A percentile compares a stretch with the other conserved stretches of the same genome.
phyloP scores from a whole-genome alignment of 1,140 invertebrate species.

The Sitodiplosis mosellana region DNA sequence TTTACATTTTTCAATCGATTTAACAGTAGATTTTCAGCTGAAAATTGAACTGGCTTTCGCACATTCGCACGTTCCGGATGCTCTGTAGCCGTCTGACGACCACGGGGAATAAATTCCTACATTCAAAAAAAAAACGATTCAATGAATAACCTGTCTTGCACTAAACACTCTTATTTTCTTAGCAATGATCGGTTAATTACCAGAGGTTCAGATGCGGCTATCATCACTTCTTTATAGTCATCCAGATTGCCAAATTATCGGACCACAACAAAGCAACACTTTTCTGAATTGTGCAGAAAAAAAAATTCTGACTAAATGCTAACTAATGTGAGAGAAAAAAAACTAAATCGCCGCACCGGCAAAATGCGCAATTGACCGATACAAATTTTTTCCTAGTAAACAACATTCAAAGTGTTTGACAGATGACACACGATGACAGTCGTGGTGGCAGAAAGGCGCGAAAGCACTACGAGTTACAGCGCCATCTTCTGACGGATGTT shows the following conservation, averaged over 20 bases:
- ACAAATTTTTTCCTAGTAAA: too few relatives aligned
- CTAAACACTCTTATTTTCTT: not conserved
- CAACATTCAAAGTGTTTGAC: too few relatives aligned
- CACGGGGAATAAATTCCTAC: conserved; percentile 80
- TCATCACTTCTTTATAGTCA: conserved; percentile 53
- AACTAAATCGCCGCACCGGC: too few relatives aligned
- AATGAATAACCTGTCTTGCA: not conserved
- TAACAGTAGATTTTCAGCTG: conserved; percentile 38
- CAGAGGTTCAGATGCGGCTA: conserved; percentile 64
- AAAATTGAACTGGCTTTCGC: conserved; percentile 20
- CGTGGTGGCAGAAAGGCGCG: too few relatives aligned
- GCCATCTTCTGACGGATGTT: too few relatives aligned
- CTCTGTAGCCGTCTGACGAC: conserved; percentile 53
- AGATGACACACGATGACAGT: too few relatives aligned
- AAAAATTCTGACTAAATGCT: too few relatives aligned
- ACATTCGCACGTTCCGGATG: conserved; percentile 45
- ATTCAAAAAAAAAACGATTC: conserved; percentile 8
- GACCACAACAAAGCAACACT: not conserved
- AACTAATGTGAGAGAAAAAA: too few relatives aligned
- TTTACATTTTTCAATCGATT: conserved; percentile 53
- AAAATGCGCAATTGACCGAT: too few relatives aligned
- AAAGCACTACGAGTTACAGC: too few relatives aligned
- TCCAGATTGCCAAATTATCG: conserved; percentile 44
- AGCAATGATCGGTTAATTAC: conserved; percentile 22
- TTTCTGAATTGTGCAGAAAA: too few relatives aligned